Base-by-base conservation (phyloP, 92 coral and sea anemone species). In the Epizoanthus fatuus region DNA sequence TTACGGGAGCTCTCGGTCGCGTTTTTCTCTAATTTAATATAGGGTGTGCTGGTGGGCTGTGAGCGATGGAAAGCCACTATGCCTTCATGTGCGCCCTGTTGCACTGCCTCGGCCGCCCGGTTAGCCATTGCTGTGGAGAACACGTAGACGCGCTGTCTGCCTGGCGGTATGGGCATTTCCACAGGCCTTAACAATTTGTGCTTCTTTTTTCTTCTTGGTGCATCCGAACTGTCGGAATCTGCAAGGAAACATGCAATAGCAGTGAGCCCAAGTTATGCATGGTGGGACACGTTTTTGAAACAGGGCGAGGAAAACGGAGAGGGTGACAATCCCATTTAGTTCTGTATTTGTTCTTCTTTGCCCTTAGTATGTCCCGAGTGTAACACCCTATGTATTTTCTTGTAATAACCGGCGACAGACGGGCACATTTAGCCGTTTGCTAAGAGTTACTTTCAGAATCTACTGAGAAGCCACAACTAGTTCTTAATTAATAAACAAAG, bases 51-150 rank as follows among this genome's bases (percentile, higher is more conserved):
- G 13, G 96, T 86, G 5, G 95, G 98, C 60, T 97, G 98, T 9
- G 99, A 94, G 47, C 93, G 96, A 77, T 97, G 99, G 55, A 82
- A 97, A n/a, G 95, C 76, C 9, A 96, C 91, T 49, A 97, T 95
- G 5, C 89, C 92, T 22, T 94, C 97, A 8, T 90, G 92, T 74
- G 96, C 52, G 59, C 99, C 98, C 79, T 95, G 93, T 7, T 89
- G 94, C 72, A 97, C 93, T 0, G 99, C 99, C 69, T 95, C 99
- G 15, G 99, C 97, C 55, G 99, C 99, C 29, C 98, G 92, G 80
- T 97, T 97, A 10, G 99, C 99, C n/a, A 97, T 89, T 42, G 87
- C 94, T n/a, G 99, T 97, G 60, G 99, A 97, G 86, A 97, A 97
- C 72, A 97, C 93, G 84, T 91, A 97, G 22, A 94, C 91, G 40